Base-by-base conservation (phyloP, 2,797 vertebrate genomes). In the Neoniphon sammara region DNA sequence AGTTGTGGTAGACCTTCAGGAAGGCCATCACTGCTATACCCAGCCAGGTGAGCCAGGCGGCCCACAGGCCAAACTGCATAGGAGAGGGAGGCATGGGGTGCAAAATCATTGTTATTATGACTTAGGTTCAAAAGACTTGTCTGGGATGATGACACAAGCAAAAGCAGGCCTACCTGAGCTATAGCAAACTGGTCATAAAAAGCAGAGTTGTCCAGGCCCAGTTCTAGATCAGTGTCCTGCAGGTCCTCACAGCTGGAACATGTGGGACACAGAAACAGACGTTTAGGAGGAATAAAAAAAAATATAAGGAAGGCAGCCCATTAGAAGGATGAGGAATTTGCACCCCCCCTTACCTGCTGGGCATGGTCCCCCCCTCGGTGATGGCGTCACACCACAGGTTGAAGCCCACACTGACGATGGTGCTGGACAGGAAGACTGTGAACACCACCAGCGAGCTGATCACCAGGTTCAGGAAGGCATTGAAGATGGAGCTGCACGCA, bases 141-240 rank as follows among this genome's bases (percentile, higher is more conserved):
- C 1, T 39, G 27, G 5, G 14, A 65, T 12, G 6, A 8, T 47
- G 27, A 54, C 47, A 39, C 4, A 2, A 47, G 4, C 9, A 17
- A 34, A 47, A n/a, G 50, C 9, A 30, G 50, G 74, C 87, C 84
- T 87, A 98, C 98, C 97, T 99, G 97, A 84, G 95, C 96, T 74
- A 98, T 95, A 25, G 96, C 96, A 90, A 98, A 97, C 91, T 99
- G 98, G 80, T 98, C 96, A 0, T 98, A 98, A 91, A 97, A 99
- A 77, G 97, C 94, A 0, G 97, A 97, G 85, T 97, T 99, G 92
- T 98, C 94, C 87, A 97, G 87, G 0, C 95, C 95, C 6, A 99
- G 93, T 79, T 98, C 96, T 85, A 99, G 90, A 91, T 99, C 95
- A 6, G 94, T 91, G 80, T 96, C 95, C 88, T 99, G 98, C 67